Percentiles rank a stretch among this genome's conserved stretches.
These are phyloP conservation scores for Climacteris rufus DNA, from an alignment of 2,113 vertebrate species.

Conservation along the genomic window DNA sequence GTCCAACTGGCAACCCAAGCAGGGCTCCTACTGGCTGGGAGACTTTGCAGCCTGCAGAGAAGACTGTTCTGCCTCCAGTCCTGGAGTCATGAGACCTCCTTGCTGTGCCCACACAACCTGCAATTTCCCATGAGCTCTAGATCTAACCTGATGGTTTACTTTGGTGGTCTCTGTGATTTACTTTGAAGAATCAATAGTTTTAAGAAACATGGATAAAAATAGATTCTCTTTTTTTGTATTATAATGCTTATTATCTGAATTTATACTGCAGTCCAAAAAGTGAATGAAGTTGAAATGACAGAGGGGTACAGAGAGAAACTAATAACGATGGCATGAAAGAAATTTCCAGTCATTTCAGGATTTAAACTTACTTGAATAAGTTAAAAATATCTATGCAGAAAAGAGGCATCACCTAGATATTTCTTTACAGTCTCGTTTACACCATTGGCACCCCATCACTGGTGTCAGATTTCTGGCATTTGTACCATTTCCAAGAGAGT, in stretches of 20 bases:
- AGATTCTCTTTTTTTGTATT: background rate
- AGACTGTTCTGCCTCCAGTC: background rate
- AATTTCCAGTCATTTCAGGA: background rate
- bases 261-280: background rate
- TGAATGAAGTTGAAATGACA: background rate
- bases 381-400: background rate
- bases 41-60: background rate
- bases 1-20: background rate
- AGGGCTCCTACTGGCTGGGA: background rate
- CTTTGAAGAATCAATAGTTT: background rate
- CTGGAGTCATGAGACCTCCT: background rate
- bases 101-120: accelerated
- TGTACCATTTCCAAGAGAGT: background rate
- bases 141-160: background rate
- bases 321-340: background rate
- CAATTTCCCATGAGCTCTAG: background rate
- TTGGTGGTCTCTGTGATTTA: background rate
- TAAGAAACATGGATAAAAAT: background rate
- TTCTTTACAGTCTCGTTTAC: background rate
- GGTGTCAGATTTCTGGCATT: background rate
- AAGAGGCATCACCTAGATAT: background rate
- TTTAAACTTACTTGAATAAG: background rate
- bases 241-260: background rate
- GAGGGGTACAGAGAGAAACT: background rate
- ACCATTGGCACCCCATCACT: background rate